Base-by-base conservation (phyloP, 2,797 vertebrate genomes). In the Taeniopygia guttata region DNA sequence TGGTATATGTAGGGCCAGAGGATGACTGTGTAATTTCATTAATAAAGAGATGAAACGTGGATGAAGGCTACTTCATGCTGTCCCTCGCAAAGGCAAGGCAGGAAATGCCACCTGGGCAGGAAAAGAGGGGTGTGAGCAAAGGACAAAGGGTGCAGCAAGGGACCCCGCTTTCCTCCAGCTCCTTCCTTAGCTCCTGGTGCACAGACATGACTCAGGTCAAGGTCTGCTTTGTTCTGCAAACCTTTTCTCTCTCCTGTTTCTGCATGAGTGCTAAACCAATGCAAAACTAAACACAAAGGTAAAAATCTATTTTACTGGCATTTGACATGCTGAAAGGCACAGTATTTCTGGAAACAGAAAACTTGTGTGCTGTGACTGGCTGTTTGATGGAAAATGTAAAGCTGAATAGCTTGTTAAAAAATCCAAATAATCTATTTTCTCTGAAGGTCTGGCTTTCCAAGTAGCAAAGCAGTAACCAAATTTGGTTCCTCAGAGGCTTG, bases 401-500 rank as follows among this genome's bases (percentile, higher is more conserved):
- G 55, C 77, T 73, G 76, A 79, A 59, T 30, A 67, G 59, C 79
- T 86, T 42, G 74, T 34, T 86, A 52, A 92, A 93, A 88, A 78
- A 81, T 78, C 59, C 69, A 91, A 79, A 69, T 91, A 42, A 81
- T 76, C 45, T 86, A 29, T 91, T 89, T 94, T 93, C 38, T 82
- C 63, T 82, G 70, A 63, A 88, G 52, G 8, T 3, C 49, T 93
- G 42, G 30, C 60, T 96, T 96, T 91, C 84, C 38, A 69, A 93
- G 62, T 68, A 87, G 74, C 66, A 81, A 93, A 81, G 68, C 82
- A 68, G 42, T 87, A 94, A 88, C 89, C 56, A 81, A 86, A 92
- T 84, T 94, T 91, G 67, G 89, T 74, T 90, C 78, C 89, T 87
- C 68, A 56, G 87, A 90, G 77, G 74, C 79, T 91, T 83, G 40